Evolutionary conservation across 2,797 vertebrate species (phyloP), one percentile per base, ranked within the genome.

Genomic region (Chrosomus eos): DNA sequence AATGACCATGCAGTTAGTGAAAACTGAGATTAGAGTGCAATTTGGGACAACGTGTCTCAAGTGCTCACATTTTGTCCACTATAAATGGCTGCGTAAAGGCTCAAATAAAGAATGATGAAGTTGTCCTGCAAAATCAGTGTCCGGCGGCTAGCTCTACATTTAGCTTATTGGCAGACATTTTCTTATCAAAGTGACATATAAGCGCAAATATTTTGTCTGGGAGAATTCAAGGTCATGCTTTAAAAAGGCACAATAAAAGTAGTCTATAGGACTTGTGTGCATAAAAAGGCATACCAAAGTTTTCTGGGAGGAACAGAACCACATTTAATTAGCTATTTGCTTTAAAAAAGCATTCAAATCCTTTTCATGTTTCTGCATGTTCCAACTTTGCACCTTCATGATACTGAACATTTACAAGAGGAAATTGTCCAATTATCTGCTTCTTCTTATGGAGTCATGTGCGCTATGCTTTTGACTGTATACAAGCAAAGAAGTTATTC

Each of bases 21-120:
- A 75, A 83, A 83, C 71, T 48, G 43, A 66, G 45, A 83, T 75
- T 75, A 83, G 43, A 53, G 58, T 75, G 72, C 73, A 76, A 31
- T 76, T 83, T 76, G 81, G 72, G 82, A 83, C 73, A 68, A 55
- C 7, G 7, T 67, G 45, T 76, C 31, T 53, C 45, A 40, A 67
- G 33, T 28, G 33, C 60, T 66, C 21, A 21, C 3, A 48, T 51
- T 51, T 82, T 45, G 36, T 51, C 28, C 43, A 64, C 70, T 19
- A 33, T 82, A 82, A 71, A 58, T 71, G 33, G 51, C 51, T 58
- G 67, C 7, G 31, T 26, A 31, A 72, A 81, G 67, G n/a, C 36
- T 58, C n/a, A 31, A 58, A 26, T 36, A 28, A 81, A 40, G 5
- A 74, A 28, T 62, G 33, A 81, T 55, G 62, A 66, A 66, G 33